These are phyloP conservation scores for Pristionchus exspectatus DNA, from an alignment of 2,888 invertebrate genomes.

Conservation along the genomic window DNA sequence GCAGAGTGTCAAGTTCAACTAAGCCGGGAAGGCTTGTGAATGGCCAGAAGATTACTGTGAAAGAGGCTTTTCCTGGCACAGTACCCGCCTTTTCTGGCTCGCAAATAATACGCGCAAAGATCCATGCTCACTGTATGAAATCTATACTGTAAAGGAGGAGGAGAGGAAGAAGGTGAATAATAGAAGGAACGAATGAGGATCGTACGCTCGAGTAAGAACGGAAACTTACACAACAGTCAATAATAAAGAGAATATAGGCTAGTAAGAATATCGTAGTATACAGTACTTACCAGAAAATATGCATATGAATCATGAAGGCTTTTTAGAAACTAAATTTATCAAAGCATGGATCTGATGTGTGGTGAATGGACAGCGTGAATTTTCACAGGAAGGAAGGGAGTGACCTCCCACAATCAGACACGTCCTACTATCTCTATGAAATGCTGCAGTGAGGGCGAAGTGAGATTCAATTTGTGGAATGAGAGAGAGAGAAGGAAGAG, in stretches of 20 bases:
- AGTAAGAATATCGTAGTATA: no score
- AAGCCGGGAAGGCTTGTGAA: neutral
- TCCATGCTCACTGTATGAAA: conserved; percentile 34
- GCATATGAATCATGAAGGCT: no score
- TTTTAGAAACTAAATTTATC: neutral
- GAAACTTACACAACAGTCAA: neutral
- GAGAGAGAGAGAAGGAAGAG: conserved; percentile 29
- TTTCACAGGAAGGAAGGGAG: neutral
- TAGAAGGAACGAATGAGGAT: conserved; percentile 31
- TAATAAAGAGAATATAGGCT: neutral
- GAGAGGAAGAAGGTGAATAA: conserved; percentile 18
- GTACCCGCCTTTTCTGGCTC: conserved; percentile 15
- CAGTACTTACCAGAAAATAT: no score
- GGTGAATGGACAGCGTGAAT: neutral
- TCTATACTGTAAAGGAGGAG: conserved; percentile 24
- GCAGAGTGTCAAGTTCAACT: neutral
- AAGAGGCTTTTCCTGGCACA: conserved; percentile 18
- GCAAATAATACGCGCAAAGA: conserved; percentile 26
- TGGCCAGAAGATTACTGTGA: conserved; percentile 2
- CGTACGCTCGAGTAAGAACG: neutral
- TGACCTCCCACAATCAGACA: conserved; percentile 28
- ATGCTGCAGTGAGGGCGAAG: conserved; percentile 35
- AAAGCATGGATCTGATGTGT: neutral
- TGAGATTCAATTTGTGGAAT: conserved; percentile 52
- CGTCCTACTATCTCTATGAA: conserved; percentile 25